Base-by-base conservation (phyloP, 1,140 invertebrate genomes). In the Tenebrio molitor region DNA sequence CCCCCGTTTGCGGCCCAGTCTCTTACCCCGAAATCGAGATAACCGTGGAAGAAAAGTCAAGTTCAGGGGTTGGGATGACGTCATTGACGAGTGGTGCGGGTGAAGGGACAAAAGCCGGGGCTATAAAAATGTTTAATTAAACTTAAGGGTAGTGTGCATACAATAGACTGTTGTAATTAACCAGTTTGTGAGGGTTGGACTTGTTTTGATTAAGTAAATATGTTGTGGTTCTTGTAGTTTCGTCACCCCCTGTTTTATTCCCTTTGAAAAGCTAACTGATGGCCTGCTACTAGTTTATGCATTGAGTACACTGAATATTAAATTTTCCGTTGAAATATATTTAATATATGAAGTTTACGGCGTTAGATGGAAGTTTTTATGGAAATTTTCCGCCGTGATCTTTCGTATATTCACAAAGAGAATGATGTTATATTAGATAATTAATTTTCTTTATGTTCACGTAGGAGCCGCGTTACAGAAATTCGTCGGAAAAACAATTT, bases 201-300 rank as follows among this genome's bases (percentile, higher is more conserved):
- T 72, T 72, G 70, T 72, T 72, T 72, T 72, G 70, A 72, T 72
- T 53, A 72, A 72, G 70, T 72, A 72, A 72, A 72, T 72, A 72
- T 72, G 70, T 72, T 72, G 70, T 64, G 70, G 70, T 72, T 72
- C 62, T 72, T 66, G 39, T 50, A 72, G 70, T 72, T 72, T 72
- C 70, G 46, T 68, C 21, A 50, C 29, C 41, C 58, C 58, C 53
- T 41, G 34, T 16, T 64, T 71, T 39, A 71, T 50, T 29, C 69
- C 69, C 53, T 71, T 63, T 65, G 62, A 65, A 65, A 65, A 65
- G n/a, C 21, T 58, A 58, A 29, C 21, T 58, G 50, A 58, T 58
- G 50, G 50, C 50, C 50, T 34, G 14, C 50, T 58, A 29, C 50
- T 58, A 58, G 50, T 58, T 58, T 58, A 58, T 58, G 50, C 50